Conservation (phyloP, 2,113 vertebrate genomes). For the Ophiodon elongatus region DNA sequence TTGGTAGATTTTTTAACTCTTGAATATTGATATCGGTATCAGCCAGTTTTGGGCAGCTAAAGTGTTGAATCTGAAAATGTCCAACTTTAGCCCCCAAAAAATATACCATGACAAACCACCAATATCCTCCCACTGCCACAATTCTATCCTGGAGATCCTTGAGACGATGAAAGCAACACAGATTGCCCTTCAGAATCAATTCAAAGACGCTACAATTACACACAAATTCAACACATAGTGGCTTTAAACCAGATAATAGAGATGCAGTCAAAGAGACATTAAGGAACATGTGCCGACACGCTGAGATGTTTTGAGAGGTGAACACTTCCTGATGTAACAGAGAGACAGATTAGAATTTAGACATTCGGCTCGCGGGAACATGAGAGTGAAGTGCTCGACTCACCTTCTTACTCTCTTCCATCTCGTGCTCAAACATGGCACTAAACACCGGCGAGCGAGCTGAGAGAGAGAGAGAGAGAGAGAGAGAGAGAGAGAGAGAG, state of each 20-base stretch:
- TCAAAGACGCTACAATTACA: not conserved
- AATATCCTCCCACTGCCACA: not conserved
- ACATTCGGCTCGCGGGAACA: constrained; percentile 2
- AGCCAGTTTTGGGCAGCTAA: not conserved
- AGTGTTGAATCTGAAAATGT: not conserved
- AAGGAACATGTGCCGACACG: constrained; percentile 22
- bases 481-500: constrained; percentile 20
- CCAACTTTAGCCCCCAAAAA: not conserved
- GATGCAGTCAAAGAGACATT: constrained; percentile 30
- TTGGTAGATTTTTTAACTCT: not conserved
- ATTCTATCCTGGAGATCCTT: not conserved
- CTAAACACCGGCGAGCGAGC: constrained; percentile 93
- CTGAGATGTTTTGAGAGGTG: constrained; percentile 39
- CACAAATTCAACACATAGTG: not conserved
- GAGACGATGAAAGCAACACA: not conserved
- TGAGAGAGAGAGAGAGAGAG: constrained; percentile 62
- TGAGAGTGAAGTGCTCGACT: constrained; percentile 52
- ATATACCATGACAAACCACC: no score
- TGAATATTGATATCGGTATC: not conserved
- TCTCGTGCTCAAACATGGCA: constrained; percentile 95
- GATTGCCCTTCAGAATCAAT: not conserved
- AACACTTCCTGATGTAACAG: constrained; percentile 59
- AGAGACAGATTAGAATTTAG: constrained; percentile 40
- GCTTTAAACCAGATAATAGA: constrained; percentile 26
- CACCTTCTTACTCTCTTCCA: constrained; percentile 95